Evolutionary conservation across 2,113 vertebrate species (phyloP), one percentile per base, ranked within the genome.

Genomic region (Phaethon lepturus): DNA sequence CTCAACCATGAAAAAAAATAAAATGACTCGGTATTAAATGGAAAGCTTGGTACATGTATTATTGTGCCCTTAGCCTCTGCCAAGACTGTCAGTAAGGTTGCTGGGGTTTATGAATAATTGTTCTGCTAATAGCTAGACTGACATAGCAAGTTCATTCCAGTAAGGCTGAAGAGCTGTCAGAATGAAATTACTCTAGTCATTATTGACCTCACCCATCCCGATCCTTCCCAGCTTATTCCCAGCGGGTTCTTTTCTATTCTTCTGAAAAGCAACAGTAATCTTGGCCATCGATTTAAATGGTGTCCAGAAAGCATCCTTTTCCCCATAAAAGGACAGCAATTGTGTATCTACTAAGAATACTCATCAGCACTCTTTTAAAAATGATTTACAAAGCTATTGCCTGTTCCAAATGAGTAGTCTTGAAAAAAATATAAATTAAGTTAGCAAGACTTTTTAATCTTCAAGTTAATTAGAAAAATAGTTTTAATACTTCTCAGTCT

Each of bases 111-210:
- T 63, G 88, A 92, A 58, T 72, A 95, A 95, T 88, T 93, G 75
- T 12, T 75, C 52, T 93, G 89, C 83, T 96, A 96, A 96, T 90
- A 94, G 91, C 83, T 76, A 75, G 62, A 33, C 91, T 93, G 89
- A 95, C 96, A 92, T 6, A 83, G 93, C 83, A 69, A 96, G 86
- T 90, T 97, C 89, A 96, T 96, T 97, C 93, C 91, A 94, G 96
- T 79, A 90, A 96, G 66, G 71, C 89, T 93, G 89, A 97, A 73
- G 8, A 79, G 96, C 89, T 93, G 95, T 95, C 89, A 95, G 89
- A 93, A 86, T 44, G 66, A 95, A 97, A 96, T 95, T 95, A 96
- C 86, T 82, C 81, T 10, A 55, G 42, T 95, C 66, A 79, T 89
- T 93, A 93, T 25, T 82, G 97, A 82, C 95, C 96, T 96, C 93